Evolutionary conservation across 2,888 invertebrate species (phyloP), one percentile per base, ranked within the genome.

Genomic region (Argyresthia goedartella): DNA sequence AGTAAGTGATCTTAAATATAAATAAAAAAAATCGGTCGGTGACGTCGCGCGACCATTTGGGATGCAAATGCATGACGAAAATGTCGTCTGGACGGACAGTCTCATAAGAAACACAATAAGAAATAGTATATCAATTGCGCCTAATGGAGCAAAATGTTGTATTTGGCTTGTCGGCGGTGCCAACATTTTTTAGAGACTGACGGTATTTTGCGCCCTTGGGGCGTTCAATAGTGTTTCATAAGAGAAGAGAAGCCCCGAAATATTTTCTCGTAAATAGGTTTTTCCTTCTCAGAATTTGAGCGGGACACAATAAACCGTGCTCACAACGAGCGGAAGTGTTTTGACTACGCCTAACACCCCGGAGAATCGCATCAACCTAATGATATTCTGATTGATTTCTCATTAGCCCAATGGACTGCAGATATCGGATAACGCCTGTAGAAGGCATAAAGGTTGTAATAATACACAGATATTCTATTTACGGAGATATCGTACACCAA

Each of bases 221-320:
- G n/a, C n/a, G n/a, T n/a, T n/a, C n/a, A n/a, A n/a, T n/a, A n/a
- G n/a, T n/a, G n/a, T n/a, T n/a, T n/a, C n/a, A n/a, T n/a, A n/a
- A n/a, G n/a, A n/a, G n/a, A n/a, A n/a, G n/a, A n/a, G n/a, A n/a
- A n/a, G n/a, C n/a, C n/a, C 25, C 42, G 42, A 25, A 50, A 50
- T 50, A 43, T 50, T 43, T 43, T 50, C 15, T 41, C 50, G n/a
- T 43, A 42, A 78, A 75, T 79, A 25, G 25, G 25, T 79, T 76
- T 76, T 77, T 68, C 64, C 59, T 59, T 61, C 60, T 56, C 63
- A 62, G 62, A 61, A 60, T 62, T 25, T 25, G 25, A 25, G 25
- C 25, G 25, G 25, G 25, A 25, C 25, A 4, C 25, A 65, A 49
- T 65, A 62, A 4, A 6, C 39, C 3, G 39, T n/a, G 10, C 3